phyloP scores from a whole-genome alignment of 2,113 vertebrate species.

The Xyliphius kryptos region DNA sequence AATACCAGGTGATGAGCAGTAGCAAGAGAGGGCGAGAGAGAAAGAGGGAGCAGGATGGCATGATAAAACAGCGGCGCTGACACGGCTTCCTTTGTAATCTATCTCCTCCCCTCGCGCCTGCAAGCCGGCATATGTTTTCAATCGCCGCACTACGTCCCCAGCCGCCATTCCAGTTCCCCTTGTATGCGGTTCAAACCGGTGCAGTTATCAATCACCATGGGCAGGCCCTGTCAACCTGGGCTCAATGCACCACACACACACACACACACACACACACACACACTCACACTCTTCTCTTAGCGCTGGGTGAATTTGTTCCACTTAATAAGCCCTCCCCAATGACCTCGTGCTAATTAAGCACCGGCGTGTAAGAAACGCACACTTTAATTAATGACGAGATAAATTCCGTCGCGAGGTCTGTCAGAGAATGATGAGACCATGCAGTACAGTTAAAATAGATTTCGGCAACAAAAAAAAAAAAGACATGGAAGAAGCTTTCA shows the following conservation, averaged over 20 bases:
- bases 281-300: slow-evolving; percentile 78
- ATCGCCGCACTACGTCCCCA: slow-evolving; percentile 91
- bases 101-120: slow-evolving; percentile 88
- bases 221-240: slow-evolving; percentile 89
- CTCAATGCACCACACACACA: slow-evolving; percentile 69
- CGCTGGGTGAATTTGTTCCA: slow-evolving; percentile 99
- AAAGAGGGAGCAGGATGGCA: slow-evolving; percentile 67
- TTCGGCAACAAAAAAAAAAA: slow-evolving; percentile 64
- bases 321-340: slow-evolving; percentile 99
- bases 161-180: slow-evolving; percentile 87
- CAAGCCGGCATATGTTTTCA: slow-evolving; percentile 99
- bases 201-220: slow-evolving; percentile 96
- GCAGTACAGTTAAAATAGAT: slow-evolving; percentile 98
- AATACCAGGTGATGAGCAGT: slow-evolving; percentile 79
- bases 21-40: slow-evolving; percentile 36
- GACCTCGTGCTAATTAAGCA: slow-evolving; percentile 99
- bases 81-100: slow-evolving; percentile 86
- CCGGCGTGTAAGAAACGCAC: slow-evolving; percentile 99
- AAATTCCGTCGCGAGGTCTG: slow-evolving; percentile 99
- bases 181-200: slow-evolving; percentile 92
- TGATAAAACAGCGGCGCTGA: slow-evolving; percentile 86
- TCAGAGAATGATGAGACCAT: slow-evolving; percentile 99
- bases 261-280: slow-evolving; percentile 20
- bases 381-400: slow-evolving; percentile 99
- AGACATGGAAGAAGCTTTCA: slow-evolving; percentile 65